Evolutionary conservation across 64 coral and sea anemone genomes (phyloP), one percentile per base, ranked within the genome.

Genomic region (Porites lutea): DNA sequence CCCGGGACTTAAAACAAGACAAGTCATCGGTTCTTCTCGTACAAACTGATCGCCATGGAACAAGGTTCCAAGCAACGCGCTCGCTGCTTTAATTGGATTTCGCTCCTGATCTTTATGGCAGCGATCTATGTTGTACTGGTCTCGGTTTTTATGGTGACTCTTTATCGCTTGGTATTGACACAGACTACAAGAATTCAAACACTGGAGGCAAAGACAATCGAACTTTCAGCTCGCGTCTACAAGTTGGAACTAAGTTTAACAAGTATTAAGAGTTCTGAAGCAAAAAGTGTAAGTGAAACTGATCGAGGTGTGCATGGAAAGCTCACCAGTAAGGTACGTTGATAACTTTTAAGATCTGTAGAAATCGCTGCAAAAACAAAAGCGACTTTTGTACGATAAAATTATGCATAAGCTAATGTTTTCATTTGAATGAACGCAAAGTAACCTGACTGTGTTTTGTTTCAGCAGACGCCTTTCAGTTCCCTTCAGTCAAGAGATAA

Each of bases 71-170:
- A 52, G 11, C 19, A 61, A n/a, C 62, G 81, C 52, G 81, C 47
- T 84, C 81, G 81, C n/a, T 14, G 53, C 20, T 65, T 59, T 62
- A 83, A 49, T 64, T 68, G 49, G n/a, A 52, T 51, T 18, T 68
- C 61, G 16, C 52, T 84, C 4, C 62, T 47, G 81, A 65, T 84
- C 69, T 44, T 84, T 4, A 52, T 20, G 4, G 13, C 63, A 1
- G 46, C 63, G n/a, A 52, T 84, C 11, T 84, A 68, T 46, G 44
- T 65, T 48, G 12, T 52, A n/a, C 62, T 84, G 0, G 63, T 84
- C 61, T 68, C 81, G n/a, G 81, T 69, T 20, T 48, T 84, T 50
- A 84, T 84, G n/a, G 63, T 65, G 81, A 84, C 81, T 68, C 47
- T 84, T 8, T 84, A 84, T 68, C 63, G 63, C 18, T 19, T 69